These are phyloP conservation scores for Tympanuchus pallidicinctus DNA, from an alignment of 2,113 vertebrate species.

Conservation along the genomic window DNA sequence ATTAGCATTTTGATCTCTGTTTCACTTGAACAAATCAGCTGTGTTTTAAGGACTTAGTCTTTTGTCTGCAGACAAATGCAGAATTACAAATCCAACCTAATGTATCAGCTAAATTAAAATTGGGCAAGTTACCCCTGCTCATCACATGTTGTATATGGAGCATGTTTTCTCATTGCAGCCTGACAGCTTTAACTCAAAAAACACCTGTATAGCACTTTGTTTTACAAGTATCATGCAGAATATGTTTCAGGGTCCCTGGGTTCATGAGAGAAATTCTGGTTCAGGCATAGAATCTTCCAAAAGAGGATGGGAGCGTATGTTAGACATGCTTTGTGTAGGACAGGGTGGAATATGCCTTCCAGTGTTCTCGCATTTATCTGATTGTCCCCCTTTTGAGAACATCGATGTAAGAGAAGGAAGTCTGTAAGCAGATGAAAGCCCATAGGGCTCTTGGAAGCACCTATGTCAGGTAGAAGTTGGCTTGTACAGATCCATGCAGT, in stretches of 20 bases:
- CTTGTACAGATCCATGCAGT: not conserved
- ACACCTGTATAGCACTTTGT: not conserved
- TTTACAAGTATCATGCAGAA: not conserved
- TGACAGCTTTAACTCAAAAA: not conserved
- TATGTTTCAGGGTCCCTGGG: not conserved
- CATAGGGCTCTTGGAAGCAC: not conserved
- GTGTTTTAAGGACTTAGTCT: conserved; percentile 29
- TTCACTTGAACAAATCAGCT: conserved; percentile 42
- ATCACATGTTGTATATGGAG: not conserved
- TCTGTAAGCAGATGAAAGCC: not conserved
- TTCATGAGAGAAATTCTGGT: not conserved
- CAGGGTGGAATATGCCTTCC: not conserved
- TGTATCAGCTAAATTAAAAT: conserved; percentile 54
- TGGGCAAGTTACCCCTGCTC: not conserved
- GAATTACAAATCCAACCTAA: conserved; percentile 43
- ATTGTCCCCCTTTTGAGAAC: not conserved
- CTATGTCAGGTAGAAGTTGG: not conserved
- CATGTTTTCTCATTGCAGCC: not conserved
- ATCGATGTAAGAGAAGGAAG: not conserved
- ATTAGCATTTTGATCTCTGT: conserved; percentile 63
- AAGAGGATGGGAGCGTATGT: not conserved
- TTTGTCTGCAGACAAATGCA: conserved; percentile 51
- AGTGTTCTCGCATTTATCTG: not conserved
- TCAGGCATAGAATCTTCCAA: not conserved
- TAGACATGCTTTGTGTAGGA: not conserved